phyloP scores from a whole-genome alignment of 1,140 invertebrate species.

The Probaryconus sp. region DNA sequence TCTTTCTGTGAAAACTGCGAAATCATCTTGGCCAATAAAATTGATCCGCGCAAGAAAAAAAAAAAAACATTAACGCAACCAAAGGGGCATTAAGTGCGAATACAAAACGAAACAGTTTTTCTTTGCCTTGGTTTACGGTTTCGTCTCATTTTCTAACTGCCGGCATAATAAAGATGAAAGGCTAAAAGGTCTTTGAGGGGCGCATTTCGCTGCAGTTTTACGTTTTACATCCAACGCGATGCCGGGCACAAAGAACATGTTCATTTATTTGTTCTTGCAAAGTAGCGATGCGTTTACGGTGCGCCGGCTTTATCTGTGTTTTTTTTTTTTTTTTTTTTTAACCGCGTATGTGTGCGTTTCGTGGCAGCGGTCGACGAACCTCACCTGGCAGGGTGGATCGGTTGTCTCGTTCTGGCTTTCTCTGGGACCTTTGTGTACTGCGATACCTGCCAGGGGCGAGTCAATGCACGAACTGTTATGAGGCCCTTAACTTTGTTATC shows the following conservation, averaged over 20 bases:
- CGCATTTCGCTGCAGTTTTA: slow-evolving; percentile 24
- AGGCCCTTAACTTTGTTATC: slow-evolving; percentile 14
- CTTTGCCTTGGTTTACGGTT: too few relatives aligned
- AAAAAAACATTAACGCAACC: too few relatives aligned
- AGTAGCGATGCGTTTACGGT: slow-evolving; percentile 48
- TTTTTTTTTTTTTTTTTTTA: slow-evolving; percentile 48
- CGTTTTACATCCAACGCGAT: slow-evolving; percentile 27
- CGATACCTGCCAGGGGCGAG: slow-evolving; percentile 46
- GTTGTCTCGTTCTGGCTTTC: slow-evolving; percentile 54
- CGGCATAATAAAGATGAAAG: slow-evolving; percentile 41
- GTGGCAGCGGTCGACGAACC: slow-evolving; percentile 55
- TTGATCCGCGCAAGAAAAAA: too few relatives aligned
- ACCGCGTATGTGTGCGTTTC: slow-evolving; percentile 8
- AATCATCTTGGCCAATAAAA: too few relatives aligned
- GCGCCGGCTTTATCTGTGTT: slow-evolving; percentile 30
- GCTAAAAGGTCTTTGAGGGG: slow-evolving; percentile 43
- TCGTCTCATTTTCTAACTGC: slow-evolving; percentile 32
- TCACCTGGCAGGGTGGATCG: slow-evolving; percentile 52
- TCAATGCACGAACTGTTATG: slow-evolving; percentile 38
- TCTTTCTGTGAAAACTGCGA: too few relatives aligned
- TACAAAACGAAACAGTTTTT: slow-evolving; percentile 5
- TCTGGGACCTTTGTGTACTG: slow-evolving; percentile 56
- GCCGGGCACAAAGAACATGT: slow-evolving; percentile 42
- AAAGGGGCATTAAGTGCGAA: too few relatives aligned
- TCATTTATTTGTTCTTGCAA: slow-evolving; percentile 56